These are phyloP conservation scores for Cotesia typhae DNA, from an alignment of 1,140 invertebrate species.

Conservation along the genomic window DNA sequence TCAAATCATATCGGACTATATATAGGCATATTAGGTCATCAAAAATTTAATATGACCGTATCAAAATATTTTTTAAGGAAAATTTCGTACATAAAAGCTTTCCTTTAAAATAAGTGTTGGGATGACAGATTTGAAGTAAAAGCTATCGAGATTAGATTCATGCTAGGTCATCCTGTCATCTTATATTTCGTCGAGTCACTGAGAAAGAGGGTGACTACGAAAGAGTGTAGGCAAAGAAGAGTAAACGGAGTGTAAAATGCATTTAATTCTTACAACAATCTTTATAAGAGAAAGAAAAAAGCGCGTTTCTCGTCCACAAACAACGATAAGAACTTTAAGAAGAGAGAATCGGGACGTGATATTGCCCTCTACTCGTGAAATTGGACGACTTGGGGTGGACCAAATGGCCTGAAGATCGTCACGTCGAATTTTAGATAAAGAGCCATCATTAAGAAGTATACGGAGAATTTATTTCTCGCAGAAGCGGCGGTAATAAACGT, in stretches of 20 bases:
- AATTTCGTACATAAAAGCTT: too few species aligned
- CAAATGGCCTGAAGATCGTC: conserved; percentile 2
- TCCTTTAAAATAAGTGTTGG: too few species aligned
- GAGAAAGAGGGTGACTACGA: neutral
- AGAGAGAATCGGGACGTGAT: conserved; percentile 7
- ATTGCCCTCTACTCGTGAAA: conserved; percentile 5
- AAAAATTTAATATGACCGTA: too few species aligned
- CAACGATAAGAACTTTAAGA: neutral
- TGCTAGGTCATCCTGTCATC: too few species aligned
- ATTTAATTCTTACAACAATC: conserved; percentile 51
- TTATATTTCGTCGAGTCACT: too few species aligned
- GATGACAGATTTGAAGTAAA: too few species aligned
- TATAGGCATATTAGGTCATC: too few species aligned
- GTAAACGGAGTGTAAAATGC: conserved; percentile 55
- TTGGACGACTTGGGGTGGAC: conserved; percentile 9
- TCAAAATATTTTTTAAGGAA: too few species aligned
- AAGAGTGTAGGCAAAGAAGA: conserved; percentile 39
- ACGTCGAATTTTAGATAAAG: conserved; percentile 1
- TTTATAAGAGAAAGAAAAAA: conserved; percentile 25
- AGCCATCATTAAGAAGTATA: conserved; percentile 12
- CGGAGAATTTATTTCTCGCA: too few species aligned
- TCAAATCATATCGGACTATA: too few species aligned
- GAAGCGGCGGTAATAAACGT: too few species aligned
- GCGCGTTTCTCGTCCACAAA: conserved; percentile 3
- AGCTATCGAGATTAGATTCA: too few species aligned